Evolutionary conservation across 53 echinoderm and acorn worm genomes (phyloP).

Genomic region (Echinarachnius parma): DNA sequence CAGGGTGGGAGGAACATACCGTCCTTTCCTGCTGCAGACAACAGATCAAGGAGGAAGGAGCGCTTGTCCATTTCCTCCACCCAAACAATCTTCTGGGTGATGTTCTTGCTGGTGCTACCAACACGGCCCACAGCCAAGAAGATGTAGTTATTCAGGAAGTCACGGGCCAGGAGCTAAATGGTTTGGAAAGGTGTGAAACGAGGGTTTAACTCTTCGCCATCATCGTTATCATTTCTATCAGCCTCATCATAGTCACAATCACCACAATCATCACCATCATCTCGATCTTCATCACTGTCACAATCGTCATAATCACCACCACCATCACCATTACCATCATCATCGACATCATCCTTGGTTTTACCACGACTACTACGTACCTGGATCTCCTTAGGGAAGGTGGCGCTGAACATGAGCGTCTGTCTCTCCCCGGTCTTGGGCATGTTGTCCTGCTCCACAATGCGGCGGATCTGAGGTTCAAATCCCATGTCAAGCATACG

Average conservation of each 20-base stretch:
- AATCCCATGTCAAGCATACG: constrained; percentile 99
- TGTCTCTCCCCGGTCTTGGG: constrained; percentile 90
- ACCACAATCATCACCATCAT: too few species aligned
- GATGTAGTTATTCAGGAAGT: constrained; percentile 97
- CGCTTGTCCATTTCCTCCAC: constrained; percentile 92
- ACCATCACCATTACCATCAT: too few species aligned
- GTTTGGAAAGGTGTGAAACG: too few species aligned
- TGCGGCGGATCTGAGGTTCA: constrained; percentile 97
- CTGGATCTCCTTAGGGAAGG: constrained; percentile 99
- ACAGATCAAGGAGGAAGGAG: constrained; percentile 88
- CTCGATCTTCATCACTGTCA: too few species aligned
- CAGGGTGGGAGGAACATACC: too few species aligned
- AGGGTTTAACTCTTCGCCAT: too few species aligned
- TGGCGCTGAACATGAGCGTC: constrained; percentile 99
- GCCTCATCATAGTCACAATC: too few species aligned
- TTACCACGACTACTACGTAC: too few species aligned
- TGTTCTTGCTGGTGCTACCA: constrained; percentile 97
- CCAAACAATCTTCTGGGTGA: constrained; percentile 99
- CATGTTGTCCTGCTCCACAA: constrained; percentile 95
- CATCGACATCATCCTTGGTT: too few species aligned
- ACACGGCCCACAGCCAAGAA: constrained; percentile 99
- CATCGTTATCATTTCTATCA: too few species aligned
- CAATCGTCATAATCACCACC: too few species aligned
- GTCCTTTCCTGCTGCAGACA: constrained; percentile 89
- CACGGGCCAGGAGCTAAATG: constrained; percentile 95